Percentiles rank a stretch among this genome's conserved stretches.
These are phyloP conservation scores for Campylomormyrus tamandua DNA, from an alignment of 2,113 vertebrate genomes.

Conservation along the genomic window DNA sequence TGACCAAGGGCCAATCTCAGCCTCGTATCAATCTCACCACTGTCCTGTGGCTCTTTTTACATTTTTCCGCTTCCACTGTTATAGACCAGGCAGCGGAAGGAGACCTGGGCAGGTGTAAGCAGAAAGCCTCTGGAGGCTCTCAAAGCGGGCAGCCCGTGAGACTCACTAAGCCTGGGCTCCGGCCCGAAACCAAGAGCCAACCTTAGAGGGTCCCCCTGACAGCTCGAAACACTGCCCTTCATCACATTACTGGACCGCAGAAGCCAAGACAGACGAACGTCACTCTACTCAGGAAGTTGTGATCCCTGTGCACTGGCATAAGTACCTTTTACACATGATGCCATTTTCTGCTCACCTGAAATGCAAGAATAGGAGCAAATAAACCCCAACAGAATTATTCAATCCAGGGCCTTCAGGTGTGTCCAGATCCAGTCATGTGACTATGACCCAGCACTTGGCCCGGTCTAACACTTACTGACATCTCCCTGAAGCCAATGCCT, in stretches of 20 bases:
- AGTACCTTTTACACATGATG: background rate
- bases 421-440: background rate
- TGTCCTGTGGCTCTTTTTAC: slow-evolving; percentile 52
- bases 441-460: background rate
- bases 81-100: slow-evolving; percentile 65
- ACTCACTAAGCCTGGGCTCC: slow-evolving; percentile 49
- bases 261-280: background rate
- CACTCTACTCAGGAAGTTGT: background rate
- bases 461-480: background rate
- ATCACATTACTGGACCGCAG: background rate
- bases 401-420: background rate
- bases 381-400: background rate
- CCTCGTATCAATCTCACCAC: slow-evolving; percentile 55
- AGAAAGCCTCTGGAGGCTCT: slow-evolving; percentile 53
- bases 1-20: slow-evolving; percentile 63
- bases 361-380: background rate
- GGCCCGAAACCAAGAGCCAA: slow-evolving; percentile 33
- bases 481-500: background rate
- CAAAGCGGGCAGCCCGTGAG: slow-evolving; percentile 49
- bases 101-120: slow-evolving; percentile 70
- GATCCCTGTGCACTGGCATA: background rate
- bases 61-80: slow-evolving; percentile 63
- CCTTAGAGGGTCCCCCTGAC: background rate
- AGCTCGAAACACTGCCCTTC: background rate
- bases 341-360: background rate